phyloP scores from a whole-genome alignment of 2,797 vertebrate species.

The Hippocampus kuda region DNA sequence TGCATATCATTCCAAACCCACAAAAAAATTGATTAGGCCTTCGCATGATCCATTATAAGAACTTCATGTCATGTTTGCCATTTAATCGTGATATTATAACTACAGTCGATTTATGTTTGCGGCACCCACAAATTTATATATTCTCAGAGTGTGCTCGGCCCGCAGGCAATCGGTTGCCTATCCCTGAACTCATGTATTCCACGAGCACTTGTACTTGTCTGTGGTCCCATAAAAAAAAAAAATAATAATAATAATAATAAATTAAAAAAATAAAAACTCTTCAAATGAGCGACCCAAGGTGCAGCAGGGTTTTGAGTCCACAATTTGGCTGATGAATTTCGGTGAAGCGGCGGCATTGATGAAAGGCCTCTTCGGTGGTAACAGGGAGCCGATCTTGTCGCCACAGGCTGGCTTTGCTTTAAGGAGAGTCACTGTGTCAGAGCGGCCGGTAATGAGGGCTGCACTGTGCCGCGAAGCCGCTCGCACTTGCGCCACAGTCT shows the following conservation, averaged over 20 bases:
- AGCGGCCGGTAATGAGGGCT: constrained; percentile 63
- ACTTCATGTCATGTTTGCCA: too few relatives aligned
- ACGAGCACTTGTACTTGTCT: not conserved
- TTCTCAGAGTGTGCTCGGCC: too few relatives aligned
- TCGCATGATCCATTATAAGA: too few relatives aligned
- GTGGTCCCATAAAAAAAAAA: not conserved
- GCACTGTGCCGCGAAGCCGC: constrained; percentile 38
- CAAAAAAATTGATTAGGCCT: too few relatives aligned
- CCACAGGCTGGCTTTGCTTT: constrained; percentile 14
- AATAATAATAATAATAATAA: too few relatives aligned
- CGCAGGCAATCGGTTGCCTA: too few relatives aligned
- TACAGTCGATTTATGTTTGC: too few relatives aligned
- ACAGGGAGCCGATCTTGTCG: constrained; percentile 15
- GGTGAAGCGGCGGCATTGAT: not conserved
- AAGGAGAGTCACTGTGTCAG: constrained; percentile 50
- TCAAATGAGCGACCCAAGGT: not conserved
- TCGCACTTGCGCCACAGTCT: constrained; percentile 54
- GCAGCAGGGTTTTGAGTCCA: not conserved
- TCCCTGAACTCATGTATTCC: too few relatives aligned
- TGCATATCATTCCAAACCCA: too few relatives aligned
- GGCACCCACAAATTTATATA: too few relatives aligned
- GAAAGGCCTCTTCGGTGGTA: not conserved
- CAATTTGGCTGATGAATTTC: not conserved
- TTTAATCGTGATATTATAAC: too few relatives aligned
- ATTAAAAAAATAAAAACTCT: too few relatives aligned